These are phyloP conservation scores for Sciaenops ocellatus DNA, from an alignment of 2,797 vertebrate species.

Conservation along the genomic window DNA sequence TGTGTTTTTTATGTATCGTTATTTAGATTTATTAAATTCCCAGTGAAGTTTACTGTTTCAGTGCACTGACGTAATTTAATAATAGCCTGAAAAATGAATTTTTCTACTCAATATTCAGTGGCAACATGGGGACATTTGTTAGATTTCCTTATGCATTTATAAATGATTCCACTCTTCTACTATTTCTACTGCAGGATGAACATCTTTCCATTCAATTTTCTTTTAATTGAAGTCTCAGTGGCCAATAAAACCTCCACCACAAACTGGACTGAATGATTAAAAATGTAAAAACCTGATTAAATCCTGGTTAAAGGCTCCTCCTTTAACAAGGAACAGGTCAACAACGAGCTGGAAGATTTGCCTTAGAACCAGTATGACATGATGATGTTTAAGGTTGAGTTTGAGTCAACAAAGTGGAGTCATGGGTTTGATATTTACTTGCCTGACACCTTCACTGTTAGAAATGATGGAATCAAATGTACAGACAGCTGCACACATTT, in stretches of 20 bases:
- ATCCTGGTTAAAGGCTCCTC: not conserved
- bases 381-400: not conserved
- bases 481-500: not conserved
- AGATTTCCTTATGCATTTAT: not conserved
- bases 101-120: too few species aligned
- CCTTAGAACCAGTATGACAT: slow-evolving; percentile 1
- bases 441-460: not conserved
- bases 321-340: not conserved
- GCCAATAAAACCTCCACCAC: too few species aligned
- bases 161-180: not conserved
- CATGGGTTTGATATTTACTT: not conserved
- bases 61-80: too few species aligned
- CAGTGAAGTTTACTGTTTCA: too few species aligned
- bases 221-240: not conserved
- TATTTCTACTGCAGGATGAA: not conserved
- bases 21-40: too few species aligned
- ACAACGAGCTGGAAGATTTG: slow-evolving; percentile 24
- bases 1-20: too few species aligned
- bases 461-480: not conserved
- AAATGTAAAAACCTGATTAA: not conserved
- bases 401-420: slow-evolving; percentile 34
- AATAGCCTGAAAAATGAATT: too few species aligned
- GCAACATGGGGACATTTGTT: too few species aligned
- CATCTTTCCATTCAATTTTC: not conserved
- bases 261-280: too few species aligned